Evolutionary conservation across 2,888 invertebrate species (phyloP).

Genomic region (Lypha dubia): DNA sequence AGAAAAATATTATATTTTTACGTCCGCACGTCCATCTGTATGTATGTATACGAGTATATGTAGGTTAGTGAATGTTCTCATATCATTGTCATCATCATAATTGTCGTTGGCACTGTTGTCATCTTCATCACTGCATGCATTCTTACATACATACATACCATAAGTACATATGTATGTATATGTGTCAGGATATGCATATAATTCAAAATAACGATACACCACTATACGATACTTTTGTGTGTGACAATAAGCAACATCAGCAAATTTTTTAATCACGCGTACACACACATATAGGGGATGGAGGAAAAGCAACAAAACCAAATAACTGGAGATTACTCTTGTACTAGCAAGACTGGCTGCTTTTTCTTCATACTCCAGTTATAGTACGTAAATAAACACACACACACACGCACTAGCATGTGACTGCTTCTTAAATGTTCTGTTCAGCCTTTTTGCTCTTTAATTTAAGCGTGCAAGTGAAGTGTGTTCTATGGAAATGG

Average conservation of each 20-base stretch:
- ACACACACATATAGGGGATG: background rate
- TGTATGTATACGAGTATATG: background rate
- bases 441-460: slow-evolving; percentile 10
- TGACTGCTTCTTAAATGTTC: slow-evolving; percentile 24
- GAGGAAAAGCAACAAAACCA: slow-evolving; percentile 8
- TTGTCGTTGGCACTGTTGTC: slow-evolving; percentile 28
- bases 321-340: slow-evolving; percentile 37
- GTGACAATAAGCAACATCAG: slow-evolving; percentile 69
- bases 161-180: background rate
- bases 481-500: background rate
- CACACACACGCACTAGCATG: background rate
- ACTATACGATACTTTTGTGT: slow-evolving; percentile 52
- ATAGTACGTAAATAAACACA: background rate
- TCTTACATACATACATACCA: background rate
- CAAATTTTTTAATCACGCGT: slow-evolving; percentile 58
- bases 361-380: slow-evolving; percentile 8
- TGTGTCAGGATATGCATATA: background rate
- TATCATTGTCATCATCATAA: slow-evolving; percentile 6
- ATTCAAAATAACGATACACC: slow-evolving; percentile 60
- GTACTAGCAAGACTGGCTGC: slow-evolving; percentile 21
- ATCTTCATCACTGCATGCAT: background rate
- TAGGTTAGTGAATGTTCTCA: slow-evolving; percentile 7
- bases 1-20: background rate
- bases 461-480: background rate
- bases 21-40: too few relatives aligned